A percentile compares a stretch with the other conserved stretches of the same genome.
Evolutionary conservation across 1,140 invertebrate species (phyloP).

Genomic region (Drosophila miranda): DNA sequence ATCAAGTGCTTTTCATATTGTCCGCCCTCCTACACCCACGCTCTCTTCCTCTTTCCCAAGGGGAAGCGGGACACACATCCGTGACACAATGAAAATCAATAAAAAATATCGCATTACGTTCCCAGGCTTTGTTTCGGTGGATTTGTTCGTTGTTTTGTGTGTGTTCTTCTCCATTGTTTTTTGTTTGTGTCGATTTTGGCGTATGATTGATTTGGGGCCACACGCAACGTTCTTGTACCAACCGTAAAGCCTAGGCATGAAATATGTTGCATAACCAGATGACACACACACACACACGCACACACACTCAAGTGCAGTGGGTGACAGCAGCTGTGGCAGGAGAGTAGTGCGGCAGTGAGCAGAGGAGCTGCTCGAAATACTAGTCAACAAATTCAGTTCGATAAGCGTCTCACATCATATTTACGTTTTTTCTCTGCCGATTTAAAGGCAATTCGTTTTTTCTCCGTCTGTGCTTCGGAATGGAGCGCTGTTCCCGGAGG

Average conservation of each 20-base stretch:
- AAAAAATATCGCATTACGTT: conserved; percentile 75
- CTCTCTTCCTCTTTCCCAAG: too few species aligned
- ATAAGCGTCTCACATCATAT: conserved; percentile 66
- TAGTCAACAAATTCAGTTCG: conserved; percentile 76
- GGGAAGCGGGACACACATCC: background rate
- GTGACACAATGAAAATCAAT: conserved; percentile 67
- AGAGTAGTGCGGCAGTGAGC: background rate
- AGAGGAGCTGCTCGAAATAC: conserved; percentile 34
- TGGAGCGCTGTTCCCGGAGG: too few species aligned
- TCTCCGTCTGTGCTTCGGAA: background rate
- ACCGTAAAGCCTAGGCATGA: conserved; percentile 36
- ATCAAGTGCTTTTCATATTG: conserved; percentile 67
- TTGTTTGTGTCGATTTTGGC: conserved; percentile 70
- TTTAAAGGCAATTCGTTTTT: conserved; percentile 18
- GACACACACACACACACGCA: background rate
- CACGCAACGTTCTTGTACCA: conserved; percentile 24
- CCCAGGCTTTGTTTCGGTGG: conserved; percentile 55
- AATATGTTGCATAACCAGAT: conserved; percentile 68
- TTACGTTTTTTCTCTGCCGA: conserved; percentile 20
- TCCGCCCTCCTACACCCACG: background rate
- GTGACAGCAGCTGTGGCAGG: conserved; percentile 60
- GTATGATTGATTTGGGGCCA: conserved; percentile 71
- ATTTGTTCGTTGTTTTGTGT: conserved; percentile 13
- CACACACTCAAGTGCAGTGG: conserved; percentile 47
- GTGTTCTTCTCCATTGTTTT: conserved; percentile 24